Evolutionary conservation across 2,113 vertebrate species (phyloP), one percentile per base, ranked within the genome.

Genomic region (Australoheros scitulus): DNA sequence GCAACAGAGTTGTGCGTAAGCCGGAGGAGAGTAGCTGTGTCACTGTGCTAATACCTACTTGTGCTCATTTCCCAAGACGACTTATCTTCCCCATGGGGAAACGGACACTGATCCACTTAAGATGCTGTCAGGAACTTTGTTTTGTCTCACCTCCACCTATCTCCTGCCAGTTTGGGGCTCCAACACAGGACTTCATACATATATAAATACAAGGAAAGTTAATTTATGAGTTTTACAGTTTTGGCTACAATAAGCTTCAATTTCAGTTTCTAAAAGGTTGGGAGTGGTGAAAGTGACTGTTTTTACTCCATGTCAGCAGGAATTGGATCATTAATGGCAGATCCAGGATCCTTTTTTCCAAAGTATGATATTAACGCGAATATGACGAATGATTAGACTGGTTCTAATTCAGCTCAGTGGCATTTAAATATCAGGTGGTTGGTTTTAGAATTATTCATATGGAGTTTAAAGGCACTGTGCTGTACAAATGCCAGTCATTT

Each of bases 41-140:
- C 92, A 92, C 84, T 91, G 88, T 89, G 89, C 82, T 93, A 93
- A 94, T 92, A 84, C 90, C 88, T 87, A 70, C 90, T 93, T 94
- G 89, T 81, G 63, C 91, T 93, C 38, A 72, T 92, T 94, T 85
- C 79, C 77, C 85, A 61, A 83, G 88, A 81, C 55, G 20, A 80
- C 59, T 92, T 89, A 93, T 91, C 90, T 87, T 38, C 52, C 64
- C n/a, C 22, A 61, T 58, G 43, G 76, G 84, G 36, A 83, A 83
- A 83, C n/a, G 7, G 87, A 84, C 68, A 60, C 87, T 87, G 87
- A 93, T 91, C 89, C 87, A 85, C 82, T 90, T 85, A 91, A 74
- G 61, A 29, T 68, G 34, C 80, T 76, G 59, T 14, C 74, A 68
- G 65, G 61, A 85, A 56, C 24, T 47, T 82, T 72, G 56, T 75